A percentile compares a stretch with the other conserved stretches of the same genome.
These are phyloP conservation scores for Turnix velox DNA, from an alignment of 2,113 vertebrate genomes.

Conservation along the genomic window DNA sequence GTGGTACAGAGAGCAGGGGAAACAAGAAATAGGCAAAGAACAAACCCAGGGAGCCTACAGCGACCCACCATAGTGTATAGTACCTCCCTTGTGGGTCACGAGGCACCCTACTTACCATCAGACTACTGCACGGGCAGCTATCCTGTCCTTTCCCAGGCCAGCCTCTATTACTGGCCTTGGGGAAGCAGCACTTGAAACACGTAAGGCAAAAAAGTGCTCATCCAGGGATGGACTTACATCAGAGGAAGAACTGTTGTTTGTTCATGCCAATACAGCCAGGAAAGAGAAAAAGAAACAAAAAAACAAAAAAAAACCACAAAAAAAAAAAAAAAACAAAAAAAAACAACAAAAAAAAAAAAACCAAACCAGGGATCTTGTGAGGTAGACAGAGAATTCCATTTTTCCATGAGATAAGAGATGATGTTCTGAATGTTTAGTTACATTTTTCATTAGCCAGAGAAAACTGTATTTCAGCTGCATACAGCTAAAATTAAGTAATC, in stretches of 20 bases:
- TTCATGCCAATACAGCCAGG: neutral
- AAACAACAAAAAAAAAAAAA: neutral
- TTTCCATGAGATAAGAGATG: neutral
- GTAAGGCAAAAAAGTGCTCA: accelerated
- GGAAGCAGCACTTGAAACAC: neutral
- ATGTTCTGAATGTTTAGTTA: neutral
- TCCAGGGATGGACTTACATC: neutral
- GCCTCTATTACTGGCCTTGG: neutral
- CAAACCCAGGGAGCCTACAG: neutral
- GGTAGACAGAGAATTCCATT: neutral
- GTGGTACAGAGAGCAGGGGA: neutral
- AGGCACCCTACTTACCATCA: accelerated
- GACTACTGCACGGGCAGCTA: neutral
- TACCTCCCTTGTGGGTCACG: accelerated
- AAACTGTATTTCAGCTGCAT: neutral
- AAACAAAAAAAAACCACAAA: neutral
- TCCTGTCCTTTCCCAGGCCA: neutral
- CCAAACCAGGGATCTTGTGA: neutral
- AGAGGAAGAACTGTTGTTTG: neutral
- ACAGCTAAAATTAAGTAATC: neutral
- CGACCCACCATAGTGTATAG: accelerated
- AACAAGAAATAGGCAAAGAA: neutral
- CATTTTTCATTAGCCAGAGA: neutral
- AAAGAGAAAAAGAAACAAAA: no score
- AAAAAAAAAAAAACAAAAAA: neutral